These are phyloP conservation scores for Pseudomyrmex dendroicus DNA, from an alignment of 1,140 invertebrate species.

Conservation along the genomic window DNA sequence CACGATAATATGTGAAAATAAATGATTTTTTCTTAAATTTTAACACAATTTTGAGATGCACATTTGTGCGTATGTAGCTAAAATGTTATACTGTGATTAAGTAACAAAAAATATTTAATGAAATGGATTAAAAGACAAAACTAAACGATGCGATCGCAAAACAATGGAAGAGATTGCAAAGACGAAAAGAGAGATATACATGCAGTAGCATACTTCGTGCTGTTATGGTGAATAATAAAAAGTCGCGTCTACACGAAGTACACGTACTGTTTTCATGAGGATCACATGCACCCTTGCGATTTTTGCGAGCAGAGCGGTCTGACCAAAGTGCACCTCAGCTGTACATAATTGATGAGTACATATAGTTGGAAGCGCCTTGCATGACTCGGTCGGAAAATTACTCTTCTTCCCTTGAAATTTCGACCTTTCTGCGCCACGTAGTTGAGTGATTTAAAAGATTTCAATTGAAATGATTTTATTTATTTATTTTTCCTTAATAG, in stretches of 20 bases:
- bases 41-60: too few species aligned
- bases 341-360: slow-evolving; percentile 30
- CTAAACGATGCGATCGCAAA: neutral
- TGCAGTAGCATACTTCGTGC: neutral
- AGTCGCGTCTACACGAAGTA: slow-evolving; percentile 13
- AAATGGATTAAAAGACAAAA: neutral
- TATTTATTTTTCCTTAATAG: too few species aligned
- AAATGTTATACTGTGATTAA: too few species aligned
- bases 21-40: neutral
- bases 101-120: neutral
- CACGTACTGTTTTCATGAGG: slow-evolving; percentile 44
- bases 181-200: neutral
- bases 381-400: slow-evolving; percentile 12
- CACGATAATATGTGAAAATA: neutral
- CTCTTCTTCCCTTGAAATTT: slow-evolving; percentile 12
- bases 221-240: slow-evolving; percentile 44
- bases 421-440: neutral
- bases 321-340: slow-evolving; percentile 11
- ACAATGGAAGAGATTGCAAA: slow-evolving; percentile 8
- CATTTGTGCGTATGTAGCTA: too few species aligned
- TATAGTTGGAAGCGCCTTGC: slow-evolving; percentile 27
- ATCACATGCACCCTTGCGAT: slow-evolving; percentile 40
- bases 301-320: slow-evolving; percentile 26
- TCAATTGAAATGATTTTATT: neutral
- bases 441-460: neutral